Conservation (phyloP, 2,797 vertebrate genomes). For the Channa striata region DNA sequence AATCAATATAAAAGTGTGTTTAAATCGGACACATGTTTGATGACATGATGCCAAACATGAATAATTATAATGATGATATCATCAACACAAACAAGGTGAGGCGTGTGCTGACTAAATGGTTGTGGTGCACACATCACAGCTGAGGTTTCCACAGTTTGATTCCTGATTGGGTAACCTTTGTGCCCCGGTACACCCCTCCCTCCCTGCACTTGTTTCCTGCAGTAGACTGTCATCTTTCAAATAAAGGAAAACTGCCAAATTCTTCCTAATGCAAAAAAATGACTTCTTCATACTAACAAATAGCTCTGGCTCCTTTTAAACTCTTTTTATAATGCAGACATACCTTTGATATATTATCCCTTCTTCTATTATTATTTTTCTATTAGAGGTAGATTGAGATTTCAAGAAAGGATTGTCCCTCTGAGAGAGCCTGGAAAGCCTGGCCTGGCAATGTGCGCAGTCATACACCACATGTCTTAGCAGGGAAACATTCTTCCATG, state of each 20-base stretch:
- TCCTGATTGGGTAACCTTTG: not conserved
- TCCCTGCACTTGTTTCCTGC: not conserved
- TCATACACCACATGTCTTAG: constrained; percentile 79
- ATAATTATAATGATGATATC: constrained; percentile 46
- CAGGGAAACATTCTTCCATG: constrained; percentile 80
- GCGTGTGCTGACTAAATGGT: not conserved
- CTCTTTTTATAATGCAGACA: constrained; percentile 41
- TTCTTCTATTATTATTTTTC: constrained; percentile 70
- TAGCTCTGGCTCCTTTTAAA: constrained; percentile 32
- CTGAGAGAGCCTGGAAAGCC: constrained; percentile 63
- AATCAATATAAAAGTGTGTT: constrained; percentile 9
- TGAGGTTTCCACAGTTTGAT: not conserved
- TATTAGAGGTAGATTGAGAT: constrained; percentile 76
- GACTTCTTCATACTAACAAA: constrained; percentile 30
- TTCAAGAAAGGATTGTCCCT: constrained; percentile 77
- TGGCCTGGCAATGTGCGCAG: constrained; percentile 69
- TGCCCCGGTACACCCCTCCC: not conserved
- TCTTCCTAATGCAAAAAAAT: constrained; percentile 36
- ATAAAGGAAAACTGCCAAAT: not conserved
- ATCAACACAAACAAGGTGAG: constrained; percentile 24
- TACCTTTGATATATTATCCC: constrained; percentile 55
- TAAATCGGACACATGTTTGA: constrained; percentile 23
- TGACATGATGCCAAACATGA: constrained; percentile 20
- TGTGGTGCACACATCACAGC: not conserved
- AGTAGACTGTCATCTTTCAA: not conserved